Evolutionary conservation across 2,888 invertebrate genomes (phyloP), one percentile per base, ranked within the genome.

Genomic region (Coleophora flavipennella): DNA sequence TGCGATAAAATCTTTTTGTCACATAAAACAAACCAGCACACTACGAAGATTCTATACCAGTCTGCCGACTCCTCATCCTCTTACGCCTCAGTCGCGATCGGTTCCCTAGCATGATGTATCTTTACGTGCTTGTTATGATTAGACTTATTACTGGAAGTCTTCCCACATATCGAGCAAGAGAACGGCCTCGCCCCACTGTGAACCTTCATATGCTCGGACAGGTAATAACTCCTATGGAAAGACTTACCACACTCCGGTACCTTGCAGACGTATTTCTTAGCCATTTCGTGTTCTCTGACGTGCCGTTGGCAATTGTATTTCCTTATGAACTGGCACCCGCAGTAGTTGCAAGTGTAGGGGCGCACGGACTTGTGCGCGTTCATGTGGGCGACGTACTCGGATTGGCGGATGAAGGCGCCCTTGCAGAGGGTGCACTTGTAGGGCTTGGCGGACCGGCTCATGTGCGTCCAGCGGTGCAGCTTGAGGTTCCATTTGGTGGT

Each of bases 401-500:
- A 86, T 57, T 92, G 91, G 8, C 94, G 88, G 41, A 94, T 90
- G 75, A 95, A 95, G 12, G 95, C 95, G 41, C 92, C 91, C 55
- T 92, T 92, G 72, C 95, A 95, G 52, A 91, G 87, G 48, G 87
- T 87, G 75, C 95, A 95, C 68, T 94, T 94, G 83, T 87, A 94
- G 1, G 95, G 95, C 64, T 94, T 94, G 25, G 92, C 88, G 11
- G 92, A 91, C 46, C 94, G 90, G 38, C 91, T 91, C 40, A 92
- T 91, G 77, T 96, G 95, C 37, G 93, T 94, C 95, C 95, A 95
- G 50, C 92, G 90, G 78, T 96, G 95, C 52, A 94, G 87, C 65
- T 94, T 93, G 38, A 95, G 86, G 79, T 95, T 95, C 93, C 95
- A 95, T 68, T 94, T 94, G 51, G 95, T 95, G 52, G 92, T 92